Base-by-base conservation (phyloP, 2,113 vertebrate genomes). In the Pao palembangensis region DNA sequence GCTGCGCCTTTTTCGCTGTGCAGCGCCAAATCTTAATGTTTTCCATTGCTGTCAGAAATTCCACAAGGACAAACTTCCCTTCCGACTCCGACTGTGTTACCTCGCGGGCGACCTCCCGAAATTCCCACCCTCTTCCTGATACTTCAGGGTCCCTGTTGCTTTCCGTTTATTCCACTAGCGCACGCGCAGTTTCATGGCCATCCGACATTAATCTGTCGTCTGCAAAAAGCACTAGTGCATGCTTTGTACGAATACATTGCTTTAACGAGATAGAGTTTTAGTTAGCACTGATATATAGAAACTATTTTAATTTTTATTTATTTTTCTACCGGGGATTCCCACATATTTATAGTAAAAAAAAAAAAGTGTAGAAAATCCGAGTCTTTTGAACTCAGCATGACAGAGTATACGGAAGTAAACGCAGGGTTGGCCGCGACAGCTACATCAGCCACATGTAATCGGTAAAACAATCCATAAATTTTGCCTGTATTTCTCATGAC, bases 11-110 rank as follows among this genome's bases (percentile, higher is more conserved):
- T 58, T 77, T 14, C 6, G 17, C 13, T n/a, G 8, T 5, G 20
- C 8, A 38, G 51, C 20, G 42, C 58, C 58, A 57, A 50, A 17
- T 11, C 1, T 5, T 1, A 3, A 16, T 6, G 51, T 67, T 71
- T 81, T 71, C 58, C 69, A 58, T n/a, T 49, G 19, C 58, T 28
- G 51, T 61, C 50, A 55, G 34, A 57, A 72, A 77, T 76, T 73
- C 76, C 81, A 67, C 43, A 67, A 85, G 85, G 83, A 80, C 79
- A 64, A 38, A 73, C 67, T 48, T 73, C 44, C 44, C 10, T 28
- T 16, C 50, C 28, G 41, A 16, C 34, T 42, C 51, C 41, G 56
- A 20, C 1, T 21, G 8, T 17, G 55, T 44, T 12, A 23, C 11
- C 42, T 71, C 18, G 20, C 50, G 12, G 2, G 23, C 50, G 12